These are phyloP conservation scores for Mormyrus proboscirostris DNA, from an alignment of 2,797 vertebrate species.

Conservation along the genomic window DNA sequence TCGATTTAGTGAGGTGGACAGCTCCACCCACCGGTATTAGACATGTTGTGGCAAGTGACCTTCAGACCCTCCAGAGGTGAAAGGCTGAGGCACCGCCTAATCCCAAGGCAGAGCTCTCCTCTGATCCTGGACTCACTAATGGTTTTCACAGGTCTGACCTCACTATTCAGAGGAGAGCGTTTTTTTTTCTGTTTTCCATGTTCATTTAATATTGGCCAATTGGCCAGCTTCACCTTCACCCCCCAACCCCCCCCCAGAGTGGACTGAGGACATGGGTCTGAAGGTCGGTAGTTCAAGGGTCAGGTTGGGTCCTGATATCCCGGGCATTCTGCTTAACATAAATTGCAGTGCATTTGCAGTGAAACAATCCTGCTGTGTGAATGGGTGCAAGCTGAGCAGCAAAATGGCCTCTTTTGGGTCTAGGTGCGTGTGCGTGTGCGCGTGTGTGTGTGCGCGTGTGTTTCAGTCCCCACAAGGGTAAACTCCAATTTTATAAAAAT, in stretches of 20 bases:
- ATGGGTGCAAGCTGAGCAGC: neutral
- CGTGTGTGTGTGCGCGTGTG: neutral
- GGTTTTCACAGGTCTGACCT: slow-evolving; percentile 41
- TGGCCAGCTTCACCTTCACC: neutral
- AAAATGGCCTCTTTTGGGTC: neutral
- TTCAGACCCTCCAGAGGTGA: slow-evolving; percentile 12
- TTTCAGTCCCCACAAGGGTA: neutral
- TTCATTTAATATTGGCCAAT: neutral
- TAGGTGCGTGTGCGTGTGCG: neutral
- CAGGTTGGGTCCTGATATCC: neutral
- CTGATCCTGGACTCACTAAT: slow-evolving; percentile 40
- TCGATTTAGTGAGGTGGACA: neutral
- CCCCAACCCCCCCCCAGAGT: neutral
- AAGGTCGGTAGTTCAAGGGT: neutral
- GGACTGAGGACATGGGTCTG: neutral
- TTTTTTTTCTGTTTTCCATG: neutral
- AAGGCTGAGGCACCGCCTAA: slow-evolving; percentile 13
- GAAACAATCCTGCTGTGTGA: neutral
- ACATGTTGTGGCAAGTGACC: neutral
- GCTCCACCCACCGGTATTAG: neutral
- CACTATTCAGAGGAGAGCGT: neutral
- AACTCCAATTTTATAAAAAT: neutral
- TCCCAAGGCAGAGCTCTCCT: slow-evolving; percentile 13
- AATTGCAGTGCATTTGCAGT: neutral
- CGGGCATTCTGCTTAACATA: neutral